Base-by-base conservation (phyloP, 2,113 vertebrate species). In the Ammodytes marinus region DNA sequence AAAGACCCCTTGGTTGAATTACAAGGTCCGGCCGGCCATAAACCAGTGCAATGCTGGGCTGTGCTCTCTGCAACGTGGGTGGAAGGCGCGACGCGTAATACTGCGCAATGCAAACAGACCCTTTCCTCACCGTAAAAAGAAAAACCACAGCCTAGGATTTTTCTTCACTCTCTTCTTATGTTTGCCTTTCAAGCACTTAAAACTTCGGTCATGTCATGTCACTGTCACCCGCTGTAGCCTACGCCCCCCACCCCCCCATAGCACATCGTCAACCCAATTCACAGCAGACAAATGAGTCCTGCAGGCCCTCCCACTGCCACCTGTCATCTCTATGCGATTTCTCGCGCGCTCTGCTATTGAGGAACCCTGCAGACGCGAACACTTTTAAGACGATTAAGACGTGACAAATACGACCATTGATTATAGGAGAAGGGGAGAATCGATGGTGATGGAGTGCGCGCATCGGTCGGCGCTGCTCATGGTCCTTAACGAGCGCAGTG, bases 91-190 rank as follows among this genome's bases (percentile, higher is more conserved):
- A 83, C 91, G 90, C 91, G 93, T 94, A 92, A 93, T 90, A 94
- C 93, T 94, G 93, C 93, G 93, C 92, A 92, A 93, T 87, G 84
- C 90, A 92, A 93, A 90, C 92, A 87, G 86, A 91, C 80, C 88
- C 86, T 88, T 89, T 92, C 88, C 92, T 90, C 86, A 50, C 82
- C 83, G 67, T 35, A 19, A 68, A 82, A 45, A 80, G 74, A 37
- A 45, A 76, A 37, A 88, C 49, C 75, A 66, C 83, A 67, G 79
- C 76, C 43, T 63, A 7, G 45, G 54, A 55, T 74, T 13, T 57
- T 14, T 10, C 17, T 11, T 45, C 58, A 19, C 63, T 55, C 58
- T 54, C 15, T 68, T 15, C 58, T 5, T 40, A 6, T 52, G 39
- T 45, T n/a, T 13, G 54, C 61, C 14, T 54, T 15, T 19, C 50